phyloP scores from a whole-genome alignment of 2,888 invertebrate genomes.

The Andrena hattorfiana region DNA sequence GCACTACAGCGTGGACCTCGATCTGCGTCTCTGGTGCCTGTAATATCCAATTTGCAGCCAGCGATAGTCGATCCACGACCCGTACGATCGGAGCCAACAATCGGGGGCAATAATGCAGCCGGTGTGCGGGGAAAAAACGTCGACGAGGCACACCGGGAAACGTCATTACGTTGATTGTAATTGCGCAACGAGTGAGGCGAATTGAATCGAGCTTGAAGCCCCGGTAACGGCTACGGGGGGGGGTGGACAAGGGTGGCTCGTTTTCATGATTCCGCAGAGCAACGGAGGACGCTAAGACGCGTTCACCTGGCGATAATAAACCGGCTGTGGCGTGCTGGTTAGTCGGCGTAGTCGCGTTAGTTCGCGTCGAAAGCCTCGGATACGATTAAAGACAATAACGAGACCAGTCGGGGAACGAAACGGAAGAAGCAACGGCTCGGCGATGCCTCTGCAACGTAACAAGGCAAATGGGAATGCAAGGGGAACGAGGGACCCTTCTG shows the following conservation, averaged over 20 bases:
- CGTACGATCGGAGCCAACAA: slow-evolving; percentile 60
- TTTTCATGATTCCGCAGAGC: slow-evolving; percentile 50
- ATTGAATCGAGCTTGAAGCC: slow-evolving; percentile 61
- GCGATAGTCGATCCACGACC: slow-evolving; percentile 9
- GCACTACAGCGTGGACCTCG: neutral
- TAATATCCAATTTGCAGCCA: slow-evolving; percentile 28
- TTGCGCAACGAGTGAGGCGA: slow-evolving; percentile 70
- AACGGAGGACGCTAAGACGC: neutral
- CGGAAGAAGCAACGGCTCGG: neutral
- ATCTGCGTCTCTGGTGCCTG: slow-evolving; percentile 3
- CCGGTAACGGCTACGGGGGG: slow-evolving; percentile 19
- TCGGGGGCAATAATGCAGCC: slow-evolving; percentile 70
- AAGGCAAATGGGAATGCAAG: slow-evolving; percentile 25
- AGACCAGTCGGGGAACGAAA: neutral
- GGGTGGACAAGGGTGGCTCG: slow-evolving; percentile 13
- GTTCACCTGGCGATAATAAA: slow-evolving; percentile 43
- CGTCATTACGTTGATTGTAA: slow-evolving; percentile 82
- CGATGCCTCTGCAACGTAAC: slow-evolving; percentile 17
- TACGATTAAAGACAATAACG: slow-evolving; percentile 41
- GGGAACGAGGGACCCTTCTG: slow-evolving; percentile 8
- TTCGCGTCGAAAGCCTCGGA: slow-evolving; percentile 30
- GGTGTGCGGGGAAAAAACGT: slow-evolving; percentile 48
- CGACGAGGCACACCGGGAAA: slow-evolving; percentile 66
- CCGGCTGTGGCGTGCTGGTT: neutral
- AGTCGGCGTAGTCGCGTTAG: slow-evolving; percentile 15